Evolutionary conservation across 2,797 vertebrate genomes (phyloP).

Genomic region (Xenops minutus): DNA sequence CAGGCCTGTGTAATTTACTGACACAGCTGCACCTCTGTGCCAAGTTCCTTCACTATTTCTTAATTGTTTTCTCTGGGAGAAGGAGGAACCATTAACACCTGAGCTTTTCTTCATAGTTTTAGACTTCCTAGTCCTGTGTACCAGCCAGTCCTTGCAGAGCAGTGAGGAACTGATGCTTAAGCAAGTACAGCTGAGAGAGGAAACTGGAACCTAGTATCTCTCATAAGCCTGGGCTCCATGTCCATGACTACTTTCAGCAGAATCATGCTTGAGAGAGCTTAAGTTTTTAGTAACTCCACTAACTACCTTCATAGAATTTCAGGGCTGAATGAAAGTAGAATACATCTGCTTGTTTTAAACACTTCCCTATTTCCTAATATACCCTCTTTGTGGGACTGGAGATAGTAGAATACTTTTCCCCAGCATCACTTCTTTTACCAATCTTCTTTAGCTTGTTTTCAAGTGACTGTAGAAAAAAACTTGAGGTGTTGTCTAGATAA

Average conservation of each 20-base stretch:
- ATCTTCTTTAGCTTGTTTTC: background rate
- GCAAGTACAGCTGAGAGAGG: background rate
- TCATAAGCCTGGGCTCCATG: background rate
- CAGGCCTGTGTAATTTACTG: background rate
- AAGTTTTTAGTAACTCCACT: background rate
- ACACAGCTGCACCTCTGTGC: background rate
- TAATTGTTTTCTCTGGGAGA: background rate
- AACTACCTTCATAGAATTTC: background rate
- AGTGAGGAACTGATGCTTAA: background rate
- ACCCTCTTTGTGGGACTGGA: background rate
- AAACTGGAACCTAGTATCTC: background rate
- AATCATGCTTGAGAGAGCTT: background rate
- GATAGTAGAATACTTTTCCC: background rate
- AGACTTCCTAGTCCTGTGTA: background rate
- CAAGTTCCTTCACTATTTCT: background rate
- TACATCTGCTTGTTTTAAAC: background rate
- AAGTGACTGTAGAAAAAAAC: background rate
- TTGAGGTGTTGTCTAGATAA: background rate
- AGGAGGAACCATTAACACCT: background rate
- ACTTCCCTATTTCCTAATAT: background rate
- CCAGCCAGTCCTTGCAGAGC: background rate
- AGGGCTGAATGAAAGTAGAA: background rate
- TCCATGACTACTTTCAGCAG: background rate
- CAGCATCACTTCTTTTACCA: background rate
- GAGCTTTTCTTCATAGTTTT: background rate